A percentile compares a stretch with the other conserved stretches of the same genome.
Conservation (phyloP, 2,797 vertebrate species). For the Emydoidea blandingii region DNA sequence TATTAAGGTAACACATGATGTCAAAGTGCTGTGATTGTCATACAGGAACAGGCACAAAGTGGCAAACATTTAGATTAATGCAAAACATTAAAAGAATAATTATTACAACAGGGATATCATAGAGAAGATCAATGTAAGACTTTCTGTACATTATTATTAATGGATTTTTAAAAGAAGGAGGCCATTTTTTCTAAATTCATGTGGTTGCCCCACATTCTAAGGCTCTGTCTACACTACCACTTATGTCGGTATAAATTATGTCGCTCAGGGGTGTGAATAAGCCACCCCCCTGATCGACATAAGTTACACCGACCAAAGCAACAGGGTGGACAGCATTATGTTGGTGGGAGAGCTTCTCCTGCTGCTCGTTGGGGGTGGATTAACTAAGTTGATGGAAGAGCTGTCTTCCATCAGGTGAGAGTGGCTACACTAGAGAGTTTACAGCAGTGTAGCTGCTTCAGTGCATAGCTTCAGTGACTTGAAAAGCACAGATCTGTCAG, state of each 20-base stretch:
- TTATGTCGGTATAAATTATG: no score
- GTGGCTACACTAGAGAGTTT: no score
- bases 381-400: no score
- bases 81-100: conserved; percentile 75
- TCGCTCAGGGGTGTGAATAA: no score
- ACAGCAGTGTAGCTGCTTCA: no score
- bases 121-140: conserved; percentile 48
- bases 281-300: no score
- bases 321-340: no score
- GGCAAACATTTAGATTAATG: conserved; percentile 76
- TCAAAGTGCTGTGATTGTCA: conserved; percentile 76
- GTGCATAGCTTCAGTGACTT: neutral
- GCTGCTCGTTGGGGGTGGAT: no score
- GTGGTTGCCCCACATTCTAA: conserved; percentile 27
- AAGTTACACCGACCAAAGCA: no score
- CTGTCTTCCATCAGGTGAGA: no score
- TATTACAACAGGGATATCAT: conserved; percentile 62
- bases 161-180: conserved; percentile 55
- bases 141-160: conserved; percentile 65
- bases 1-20: conserved; percentile 75
- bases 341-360: no score
- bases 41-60: conserved; percentile 61
- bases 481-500: conserved; percentile 32
- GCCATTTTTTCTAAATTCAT: conserved; percentile 65
- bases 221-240: neutral